Base-by-base conservation (phyloP, 1,140 invertebrate genomes). In the Thaumetopoea pityocampa region DNA sequence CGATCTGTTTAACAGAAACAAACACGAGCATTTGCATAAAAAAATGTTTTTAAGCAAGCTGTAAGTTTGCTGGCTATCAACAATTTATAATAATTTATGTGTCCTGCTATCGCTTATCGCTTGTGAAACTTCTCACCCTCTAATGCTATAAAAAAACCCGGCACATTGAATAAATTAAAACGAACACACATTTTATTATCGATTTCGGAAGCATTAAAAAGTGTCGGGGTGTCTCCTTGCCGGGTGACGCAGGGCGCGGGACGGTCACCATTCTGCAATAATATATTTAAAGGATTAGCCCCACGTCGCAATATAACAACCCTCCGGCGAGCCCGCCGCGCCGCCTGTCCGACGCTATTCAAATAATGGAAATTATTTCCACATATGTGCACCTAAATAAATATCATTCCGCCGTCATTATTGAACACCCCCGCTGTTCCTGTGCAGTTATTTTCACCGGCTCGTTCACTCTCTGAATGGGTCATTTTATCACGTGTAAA, bases 201-300 rank as follows among this genome's bases (percentile, higher is more conserved):
- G 68, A 72, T 76, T 72, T 62, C 48, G 64, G 61, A 54, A 61
- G 55, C 67, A 67, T 74, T 73, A 80, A 80, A 80, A 70, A 74
- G 43, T 65, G 52, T 61, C 52, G 41, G 44, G 41, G 37, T 54
- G 63, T 41, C 66, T 74, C 67, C 66, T 63, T 52, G 42, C 20
- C 42, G 56, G 54, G 44, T 60, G 59, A 52, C 51, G 57, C 51
- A 67, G 65, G 69, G 56, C 50, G 54, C 43, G 52, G 54, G 35
- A 27, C 61, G 65, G 65, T 67, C 65, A 67, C 66, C 67, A 65
- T 76, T 61, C 59, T 66, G 63, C 77, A 78, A 84, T 84, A 84
- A 84, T 84, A 84, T 84, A 84, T 84, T 84, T 84, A 84, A 84
- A 84, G 78, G 80, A 85, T 86, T 86, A 86, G 70, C 72, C 66